These are phyloP conservation scores for Drosophila kurseongensis DNA, from an alignment of 1,140 invertebrate genomes.

Conservation along the genomic window DNA sequence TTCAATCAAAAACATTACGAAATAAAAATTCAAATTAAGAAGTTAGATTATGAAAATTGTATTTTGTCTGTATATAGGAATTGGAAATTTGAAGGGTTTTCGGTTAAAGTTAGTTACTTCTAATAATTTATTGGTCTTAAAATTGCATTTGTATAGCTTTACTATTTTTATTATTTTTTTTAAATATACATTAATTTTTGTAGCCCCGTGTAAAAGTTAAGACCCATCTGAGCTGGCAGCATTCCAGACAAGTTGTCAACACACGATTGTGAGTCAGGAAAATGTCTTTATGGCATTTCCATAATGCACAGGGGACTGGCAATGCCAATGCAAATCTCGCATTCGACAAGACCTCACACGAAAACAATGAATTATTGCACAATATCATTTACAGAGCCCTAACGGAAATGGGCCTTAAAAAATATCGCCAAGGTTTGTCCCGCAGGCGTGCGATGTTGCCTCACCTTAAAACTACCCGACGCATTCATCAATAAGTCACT, in stretches of 20 bases:
- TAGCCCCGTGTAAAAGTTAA: neutral
- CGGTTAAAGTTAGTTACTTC: too few species aligned
- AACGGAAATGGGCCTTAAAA: conserved; percentile 64
- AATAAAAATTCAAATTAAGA: too few species aligned
- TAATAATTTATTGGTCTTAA: too few species aligned
- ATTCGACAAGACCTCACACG: conserved; percentile 29
- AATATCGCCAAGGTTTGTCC: conserved; percentile 34
- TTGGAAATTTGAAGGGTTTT: too few species aligned
- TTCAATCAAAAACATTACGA: too few species aligned
- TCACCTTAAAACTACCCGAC: conserved; percentile 25
- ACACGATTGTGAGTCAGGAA: conserved; percentile 29
- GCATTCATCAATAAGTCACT: conserved; percentile 55
- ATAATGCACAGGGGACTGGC: conserved; percentile 21
- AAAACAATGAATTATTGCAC: conserved; percentile 54
- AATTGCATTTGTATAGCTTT: too few species aligned
- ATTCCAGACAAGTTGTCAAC: conserved; percentile 37
- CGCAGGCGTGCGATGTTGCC: conserved; percentile 42
- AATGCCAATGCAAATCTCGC: conserved; percentile 34
- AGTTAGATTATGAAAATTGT: too few species aligned
- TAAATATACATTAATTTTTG: neutral
- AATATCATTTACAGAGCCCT: conserved; percentile 44
- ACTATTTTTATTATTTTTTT: too few species aligned
- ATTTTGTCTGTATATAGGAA: too few species aligned
- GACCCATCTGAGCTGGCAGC: conserved; percentile 13
- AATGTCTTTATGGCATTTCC: conserved; percentile 49